Conservation (phyloP, 64 coral and sea anemone genomes). For the Stichodactyla helianthus region DNA sequence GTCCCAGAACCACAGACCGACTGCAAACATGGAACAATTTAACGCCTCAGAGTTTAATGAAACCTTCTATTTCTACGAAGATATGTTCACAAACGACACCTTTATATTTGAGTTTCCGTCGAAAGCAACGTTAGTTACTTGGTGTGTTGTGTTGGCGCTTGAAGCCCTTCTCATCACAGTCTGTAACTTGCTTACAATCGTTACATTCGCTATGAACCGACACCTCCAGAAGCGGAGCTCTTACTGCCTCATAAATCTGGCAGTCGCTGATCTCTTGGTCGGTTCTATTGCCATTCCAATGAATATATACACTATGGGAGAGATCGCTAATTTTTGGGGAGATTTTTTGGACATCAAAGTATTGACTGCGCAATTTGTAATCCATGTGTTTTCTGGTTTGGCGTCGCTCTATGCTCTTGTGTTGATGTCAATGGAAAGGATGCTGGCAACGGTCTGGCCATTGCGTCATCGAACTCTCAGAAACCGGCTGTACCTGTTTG, state of each 20-base stretch:
- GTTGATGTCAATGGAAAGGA: slow-evolving; percentile 13
- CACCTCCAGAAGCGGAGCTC: background rate
- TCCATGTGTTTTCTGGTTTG: slow-evolving; percentile 6
- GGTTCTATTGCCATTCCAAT: slow-evolving; percentile 11
- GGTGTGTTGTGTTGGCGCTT: background rate
- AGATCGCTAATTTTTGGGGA: background rate
- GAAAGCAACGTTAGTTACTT: background rate
- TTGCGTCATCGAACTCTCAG: slow-evolving; percentile 1
- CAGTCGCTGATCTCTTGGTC: slow-evolving; percentile 18
- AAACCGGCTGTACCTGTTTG: background rate
- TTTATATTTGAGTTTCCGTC: background rate
- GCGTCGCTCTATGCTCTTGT: slow-evolving; percentile 8
- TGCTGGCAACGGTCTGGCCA: slow-evolving; percentile 8
- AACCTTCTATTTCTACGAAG: background rate
- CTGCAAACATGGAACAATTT: background rate
- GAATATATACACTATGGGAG: background rate
- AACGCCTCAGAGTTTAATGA: background rate
- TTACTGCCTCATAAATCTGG: slow-evolving; percentile 8
- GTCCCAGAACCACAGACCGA: background rate
- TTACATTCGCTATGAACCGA: background rate
- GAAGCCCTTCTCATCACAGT: background rate
- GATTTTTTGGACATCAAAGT: background rate
- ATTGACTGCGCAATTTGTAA: background rate
- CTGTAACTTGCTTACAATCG: slow-evolving; percentile 6
- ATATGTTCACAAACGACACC: background rate